Evolutionary conservation across 2,888 invertebrate species (phyloP).

Genomic region (Cantharis rufa): DNA sequence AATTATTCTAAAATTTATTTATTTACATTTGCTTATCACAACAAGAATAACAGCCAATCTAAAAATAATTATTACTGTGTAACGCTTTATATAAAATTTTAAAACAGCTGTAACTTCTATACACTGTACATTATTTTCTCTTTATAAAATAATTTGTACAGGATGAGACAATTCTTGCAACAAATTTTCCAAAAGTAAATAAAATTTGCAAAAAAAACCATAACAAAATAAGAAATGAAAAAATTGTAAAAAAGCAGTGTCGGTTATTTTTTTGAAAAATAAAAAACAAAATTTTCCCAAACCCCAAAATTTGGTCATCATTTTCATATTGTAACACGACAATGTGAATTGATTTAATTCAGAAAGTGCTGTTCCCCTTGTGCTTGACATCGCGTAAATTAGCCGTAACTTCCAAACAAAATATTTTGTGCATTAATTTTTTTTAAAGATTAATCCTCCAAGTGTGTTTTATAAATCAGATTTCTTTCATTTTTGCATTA

Average conservation of each 20-base stretch:
- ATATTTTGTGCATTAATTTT: not conserved
- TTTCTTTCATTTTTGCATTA: not conserved
- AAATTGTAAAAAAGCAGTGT: not conserved
- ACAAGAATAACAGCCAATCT: conserved; percentile 19
- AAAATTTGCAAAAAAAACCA: not conserved
- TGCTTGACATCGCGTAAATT: no score
- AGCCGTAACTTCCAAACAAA: not conserved
- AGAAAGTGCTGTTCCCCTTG: no score
- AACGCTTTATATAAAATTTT: conserved; percentile 24
- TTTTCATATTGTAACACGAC: not conserved
- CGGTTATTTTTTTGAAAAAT: not conserved
- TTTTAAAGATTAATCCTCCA: not conserved
- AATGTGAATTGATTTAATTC: not conserved
- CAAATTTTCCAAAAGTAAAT: not conserved
- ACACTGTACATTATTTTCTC: conserved; percentile 21
- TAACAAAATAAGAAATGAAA: not conserved
- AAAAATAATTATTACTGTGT: conserved; percentile 25
- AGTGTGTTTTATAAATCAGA: not conserved
- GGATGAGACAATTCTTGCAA: not conserved
- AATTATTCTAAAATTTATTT: conserved; percentile 2
- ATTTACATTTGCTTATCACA: conserved; percentile 21
- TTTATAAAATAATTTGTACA: not conserved
- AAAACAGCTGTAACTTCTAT: conserved; percentile 21
- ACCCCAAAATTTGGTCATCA: not conserved
- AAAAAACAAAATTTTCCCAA: not conserved